These are phyloP conservation scores for Drosophila ezoana DNA, from an alignment of 2,888 invertebrate species.

Conservation along the genomic window DNA sequence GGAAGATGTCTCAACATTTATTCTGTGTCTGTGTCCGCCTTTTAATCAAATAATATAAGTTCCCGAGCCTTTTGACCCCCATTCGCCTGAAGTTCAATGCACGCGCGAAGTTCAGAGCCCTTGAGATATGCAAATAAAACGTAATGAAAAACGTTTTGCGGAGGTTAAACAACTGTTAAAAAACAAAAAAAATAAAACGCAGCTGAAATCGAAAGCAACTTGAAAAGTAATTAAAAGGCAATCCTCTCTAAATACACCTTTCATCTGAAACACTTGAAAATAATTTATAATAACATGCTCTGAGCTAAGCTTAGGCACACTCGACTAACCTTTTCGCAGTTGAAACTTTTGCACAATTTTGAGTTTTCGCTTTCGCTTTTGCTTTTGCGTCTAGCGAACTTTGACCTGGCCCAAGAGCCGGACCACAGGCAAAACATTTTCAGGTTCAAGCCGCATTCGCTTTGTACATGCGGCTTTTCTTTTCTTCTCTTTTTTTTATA, in stretches of 20 bases:
- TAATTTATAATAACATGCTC: constrained; percentile 33
- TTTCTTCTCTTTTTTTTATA: background rate
- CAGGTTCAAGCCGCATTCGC: constrained; percentile 14
- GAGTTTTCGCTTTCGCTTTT: constrained; percentile 10
- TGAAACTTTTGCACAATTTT: constrained; percentile 23
- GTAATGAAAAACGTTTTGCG: background rate
- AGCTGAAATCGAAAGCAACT: constrained; percentile 32
- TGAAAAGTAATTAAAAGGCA: constrained; percentile 19
- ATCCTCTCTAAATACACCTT: background rate
- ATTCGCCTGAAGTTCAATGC: constrained; percentile 23
- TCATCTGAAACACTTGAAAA: constrained; percentile 6
- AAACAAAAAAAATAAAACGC: background rate
- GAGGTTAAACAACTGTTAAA: constrained; percentile 30
- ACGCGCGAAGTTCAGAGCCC: constrained; percentile 32
- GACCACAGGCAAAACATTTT: constrained; percentile 18
- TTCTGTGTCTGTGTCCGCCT: background rate
- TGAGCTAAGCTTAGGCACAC: constrained; percentile 7
- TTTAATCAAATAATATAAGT: constrained; percentile 28
- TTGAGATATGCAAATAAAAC: constrained; percentile 44
- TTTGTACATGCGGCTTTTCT: background rate
- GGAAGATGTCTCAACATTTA: background rate
- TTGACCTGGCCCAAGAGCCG: constrained; percentile 44
- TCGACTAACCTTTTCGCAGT: constrained; percentile 14
- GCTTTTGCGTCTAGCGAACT: constrained; percentile 21
- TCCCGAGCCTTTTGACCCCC: constrained; percentile 2